Base-by-base conservation (phyloP, 2,797 vertebrate genomes). In the Eremophila alpestris region DNA sequence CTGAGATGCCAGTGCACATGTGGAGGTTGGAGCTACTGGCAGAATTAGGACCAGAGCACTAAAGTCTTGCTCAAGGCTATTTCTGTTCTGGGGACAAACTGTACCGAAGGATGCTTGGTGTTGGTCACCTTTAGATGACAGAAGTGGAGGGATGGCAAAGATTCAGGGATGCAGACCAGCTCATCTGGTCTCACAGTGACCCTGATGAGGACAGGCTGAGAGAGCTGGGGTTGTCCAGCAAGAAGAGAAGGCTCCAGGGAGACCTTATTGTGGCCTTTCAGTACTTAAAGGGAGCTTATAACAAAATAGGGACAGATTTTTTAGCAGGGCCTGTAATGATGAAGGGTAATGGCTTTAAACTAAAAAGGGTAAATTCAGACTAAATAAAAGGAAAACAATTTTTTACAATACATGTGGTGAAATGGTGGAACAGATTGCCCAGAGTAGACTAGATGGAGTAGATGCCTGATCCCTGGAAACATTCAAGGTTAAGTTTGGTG, bases 381-480 rank as follows among this genome's bases (percentile, higher is more conserved):
- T 74, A 46, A 19, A 7, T 40, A 16, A 3, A 48, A 79, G 26
- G 29, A 69, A 73, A 32, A 24, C 4, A 3, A 10, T 27, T n/a
- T 75, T 69, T 76, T 40, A 20, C 1, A 0, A 2, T 52, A 23
- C 15, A 0, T 19, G 6, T 38, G 9, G 8, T 67, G 10, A 75
- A 71, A 40, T 27, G 14, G 10, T 56, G 34, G 29, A 26, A 6
- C 3, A 30, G 19, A 4, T 56, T 64, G 9, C 46, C 20, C 16
- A 36, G 69, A 69, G 45, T 3, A 60, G 56, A 40, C 22, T 21
- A 36, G 21, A 24, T 40, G 6, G 13, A 12, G 10, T 49, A 20
- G 48, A 18, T 51, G 9, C 20, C 12, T 3, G 2, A 12, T 36
- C 26, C 20, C 16, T 87, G 52, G 34, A 55, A 70, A 43, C 6